Conservation (phyloP, 2,113 vertebrate genomes). For the Gallinago jamesoni region DNA sequence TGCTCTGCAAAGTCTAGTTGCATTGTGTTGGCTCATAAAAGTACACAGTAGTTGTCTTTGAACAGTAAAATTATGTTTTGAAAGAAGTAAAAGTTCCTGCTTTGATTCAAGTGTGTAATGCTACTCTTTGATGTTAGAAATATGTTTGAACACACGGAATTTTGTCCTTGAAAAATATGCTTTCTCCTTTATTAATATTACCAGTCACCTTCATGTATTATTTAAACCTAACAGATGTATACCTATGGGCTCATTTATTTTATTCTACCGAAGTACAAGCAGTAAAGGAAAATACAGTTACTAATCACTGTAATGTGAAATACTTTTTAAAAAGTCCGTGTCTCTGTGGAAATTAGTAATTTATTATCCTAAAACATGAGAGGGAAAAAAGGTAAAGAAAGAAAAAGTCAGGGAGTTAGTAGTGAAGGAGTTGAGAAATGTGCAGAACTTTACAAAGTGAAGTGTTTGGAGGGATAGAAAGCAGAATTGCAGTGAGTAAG, state of each 20-base stretch:
- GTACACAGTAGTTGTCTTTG: conserved; percentile 23
- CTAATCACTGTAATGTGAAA: not conserved
- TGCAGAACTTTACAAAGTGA: not conserved
- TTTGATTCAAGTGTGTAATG: not conserved
- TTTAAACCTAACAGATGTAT: conserved; percentile 13
- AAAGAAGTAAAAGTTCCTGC: conserved; percentile 12
- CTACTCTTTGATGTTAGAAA: not conserved
- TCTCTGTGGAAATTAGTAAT: not conserved
- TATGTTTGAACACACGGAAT: not conserved
- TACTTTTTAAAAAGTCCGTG: not conserved
- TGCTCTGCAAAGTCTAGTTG: not conserved
- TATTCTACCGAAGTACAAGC: not conserved
- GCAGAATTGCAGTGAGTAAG: not conserved
- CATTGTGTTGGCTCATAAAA: not conserved
- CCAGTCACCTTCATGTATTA: conserved; percentile 21
- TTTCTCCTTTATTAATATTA: not conserved
- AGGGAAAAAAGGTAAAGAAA: not conserved
- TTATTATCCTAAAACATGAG: not conserved
- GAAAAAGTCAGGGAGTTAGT: not conserved
- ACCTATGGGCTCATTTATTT: conserved; percentile 6
- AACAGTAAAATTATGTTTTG: conserved; percentile 46
- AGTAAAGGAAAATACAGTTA: not conserved
- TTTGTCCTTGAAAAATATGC: conserved; percentile 29
- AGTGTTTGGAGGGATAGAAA: not conserved
- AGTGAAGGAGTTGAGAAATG: not conserved